Conservation (phyloP, 2,888 invertebrate genomes). For the Auanema freiburgensis region DNA sequence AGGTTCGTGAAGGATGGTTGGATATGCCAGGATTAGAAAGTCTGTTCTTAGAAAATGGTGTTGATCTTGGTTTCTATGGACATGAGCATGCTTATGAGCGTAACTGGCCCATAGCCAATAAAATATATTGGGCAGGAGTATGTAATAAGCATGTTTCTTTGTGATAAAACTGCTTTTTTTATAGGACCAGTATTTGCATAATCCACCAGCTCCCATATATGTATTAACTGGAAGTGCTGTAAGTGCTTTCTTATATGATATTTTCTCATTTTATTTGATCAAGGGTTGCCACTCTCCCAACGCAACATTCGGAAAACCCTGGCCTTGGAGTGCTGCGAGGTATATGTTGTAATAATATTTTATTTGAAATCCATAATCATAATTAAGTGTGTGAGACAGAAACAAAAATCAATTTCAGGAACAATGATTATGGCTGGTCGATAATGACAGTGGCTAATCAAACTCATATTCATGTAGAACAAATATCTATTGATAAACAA, state of each 20-base stretch:
- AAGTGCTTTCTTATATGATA: background rate
- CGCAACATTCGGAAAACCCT: conserved; percentile 35
- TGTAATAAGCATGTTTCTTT: conserved; percentile 1
- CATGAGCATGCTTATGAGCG: conserved; percentile 97
- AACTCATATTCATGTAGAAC: conserved; percentile 85
- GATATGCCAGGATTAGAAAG: conserved; percentile 74
- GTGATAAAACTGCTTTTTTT: background rate
- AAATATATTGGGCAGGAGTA: conserved; percentile 43
- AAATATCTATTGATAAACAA: conserved; percentile 71
- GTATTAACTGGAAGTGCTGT: conserved; percentile 81
- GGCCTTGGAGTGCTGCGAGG: conserved; percentile 48
- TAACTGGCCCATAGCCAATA: conserved; percentile 87
- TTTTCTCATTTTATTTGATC: conserved; percentile 6
- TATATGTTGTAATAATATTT: conserved; percentile 79
- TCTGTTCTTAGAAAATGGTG: conserved; percentile 81
- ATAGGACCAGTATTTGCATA: conserved; percentile 73
- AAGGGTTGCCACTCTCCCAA: conserved; percentile 46
- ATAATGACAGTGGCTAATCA: conserved; percentile 75
- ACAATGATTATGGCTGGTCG: conserved; percentile 85
- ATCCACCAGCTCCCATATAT: conserved; percentile 85
- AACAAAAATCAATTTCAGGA: conserved; percentile 22
- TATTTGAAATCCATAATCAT: conserved; percentile 68
- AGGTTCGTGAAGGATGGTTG: conserved; percentile 62
- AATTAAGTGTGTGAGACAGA: background rate
- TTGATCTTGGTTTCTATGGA: conserved; percentile 91